Percentiles rank a stretch among this genome's conserved stretches.
These are phyloP conservation scores for Aphis gossypii DNA, from an alignment of 1,140 invertebrate genomes.

Conservation along the genomic window DNA sequence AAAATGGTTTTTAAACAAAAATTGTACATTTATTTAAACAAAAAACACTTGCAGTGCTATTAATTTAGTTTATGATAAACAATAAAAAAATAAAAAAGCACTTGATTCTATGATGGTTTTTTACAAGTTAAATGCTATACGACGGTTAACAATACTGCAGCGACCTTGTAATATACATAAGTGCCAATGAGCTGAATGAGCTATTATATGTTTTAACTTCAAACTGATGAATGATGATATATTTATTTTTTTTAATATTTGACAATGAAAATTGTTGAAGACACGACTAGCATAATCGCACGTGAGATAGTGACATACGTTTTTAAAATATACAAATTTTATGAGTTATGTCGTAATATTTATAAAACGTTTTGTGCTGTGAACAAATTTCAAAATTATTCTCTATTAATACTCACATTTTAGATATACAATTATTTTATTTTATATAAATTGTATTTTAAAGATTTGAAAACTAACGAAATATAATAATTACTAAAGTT, in stretches of 20 bases:
- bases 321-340: background rate
- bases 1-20: background rate
- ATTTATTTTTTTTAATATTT: background rate
- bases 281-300: background rate
- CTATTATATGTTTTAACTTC: background rate
- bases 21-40: background rate
- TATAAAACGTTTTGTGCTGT: background rate
- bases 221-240: background rate
- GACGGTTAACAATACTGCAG: background rate
- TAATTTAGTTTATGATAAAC: background rate
- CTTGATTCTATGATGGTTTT: conserved; percentile 18
- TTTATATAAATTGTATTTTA: background rate
- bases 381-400: conserved; percentile 1
- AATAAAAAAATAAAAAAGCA: background rate
- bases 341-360: background rate
- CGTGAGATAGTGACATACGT: background rate
- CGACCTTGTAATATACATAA: conserved; percentile 23
- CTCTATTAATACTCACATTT: background rate
- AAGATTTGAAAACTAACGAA: background rate
- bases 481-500: too few relatives aligned
- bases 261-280: background rate
- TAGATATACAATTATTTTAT: background rate
- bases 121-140: background rate
- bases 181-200: background rate
- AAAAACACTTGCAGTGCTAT: background rate